Conservation (phyloP, 64 coral and sea anemone species). For the Trachythela sp. region DNA sequence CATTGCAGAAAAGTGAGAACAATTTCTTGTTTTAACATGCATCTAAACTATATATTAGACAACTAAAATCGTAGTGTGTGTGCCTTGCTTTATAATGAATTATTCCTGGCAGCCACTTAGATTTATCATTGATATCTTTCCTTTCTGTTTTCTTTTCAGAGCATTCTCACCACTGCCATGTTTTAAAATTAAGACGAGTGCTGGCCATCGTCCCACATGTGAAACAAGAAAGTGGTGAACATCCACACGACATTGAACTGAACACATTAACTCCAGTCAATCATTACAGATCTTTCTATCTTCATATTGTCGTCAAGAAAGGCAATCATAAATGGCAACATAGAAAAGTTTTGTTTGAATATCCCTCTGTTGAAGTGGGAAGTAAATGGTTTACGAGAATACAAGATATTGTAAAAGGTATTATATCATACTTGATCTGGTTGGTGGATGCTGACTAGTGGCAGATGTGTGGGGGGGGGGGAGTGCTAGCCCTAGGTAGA, state of each 20-base stretch:
- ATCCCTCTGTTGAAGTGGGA: background rate
- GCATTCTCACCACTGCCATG: background rate
- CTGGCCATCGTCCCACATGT: background rate
- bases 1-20: too few species aligned
- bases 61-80: too few species aligned
- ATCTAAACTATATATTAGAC: too few species aligned
- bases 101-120: too few species aligned
- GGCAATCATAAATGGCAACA: background rate
- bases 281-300: background rate
- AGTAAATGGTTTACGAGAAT: slow-evolving; percentile 14
- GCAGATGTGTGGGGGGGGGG: too few species aligned
- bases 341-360: slow-evolving; percentile 7
- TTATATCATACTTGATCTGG: background rate
- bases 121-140: background rate
- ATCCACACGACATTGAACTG: background rate
- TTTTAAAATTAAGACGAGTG: background rate
- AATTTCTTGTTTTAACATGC: too few species aligned
- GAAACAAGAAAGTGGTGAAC: background rate
- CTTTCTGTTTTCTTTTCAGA: background rate
- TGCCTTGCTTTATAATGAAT: too few species aligned
- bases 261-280: background rate
- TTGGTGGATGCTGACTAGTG: too few species aligned
- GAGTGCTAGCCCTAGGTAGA: too few species aligned
- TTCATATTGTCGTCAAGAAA: slow-evolving; percentile 8
- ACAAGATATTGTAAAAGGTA: slow-evolving; percentile 16